These are phyloP conservation scores for Umimayanthus chanpuru DNA, from an alignment of 92 coral and sea anemone genomes.

Conservation along the genomic window DNA sequence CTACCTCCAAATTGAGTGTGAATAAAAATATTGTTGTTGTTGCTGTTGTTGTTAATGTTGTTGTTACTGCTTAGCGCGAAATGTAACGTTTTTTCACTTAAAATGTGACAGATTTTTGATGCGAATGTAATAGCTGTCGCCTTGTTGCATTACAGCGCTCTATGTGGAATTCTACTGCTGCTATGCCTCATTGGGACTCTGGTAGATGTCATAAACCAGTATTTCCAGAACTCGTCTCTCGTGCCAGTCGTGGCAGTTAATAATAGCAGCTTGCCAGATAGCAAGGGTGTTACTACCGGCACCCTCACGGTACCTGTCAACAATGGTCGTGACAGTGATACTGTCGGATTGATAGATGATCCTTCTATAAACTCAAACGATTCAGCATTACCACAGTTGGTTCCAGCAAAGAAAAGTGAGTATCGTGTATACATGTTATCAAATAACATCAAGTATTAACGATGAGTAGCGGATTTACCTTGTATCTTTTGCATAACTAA, in stretches of 20 bases:
- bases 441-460: background rate
- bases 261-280: background rate
- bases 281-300: background rate
- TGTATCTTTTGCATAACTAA: background rate
- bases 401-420: constrained; percentile 10
- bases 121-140: no score
- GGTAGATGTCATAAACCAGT: constrained; percentile 8
- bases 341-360: background rate
- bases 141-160: constrained; percentile 13
- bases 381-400: background rate
- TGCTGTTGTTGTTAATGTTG: no score
- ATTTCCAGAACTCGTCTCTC: background rate
- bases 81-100: no score
- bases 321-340: background rate
- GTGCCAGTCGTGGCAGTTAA: background rate
- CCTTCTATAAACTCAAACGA: background rate
- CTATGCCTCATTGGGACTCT: constrained; percentile 48
- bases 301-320: background rate
- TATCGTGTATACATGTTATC: background rate
- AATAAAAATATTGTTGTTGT: no score
- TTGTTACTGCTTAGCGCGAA: no score
- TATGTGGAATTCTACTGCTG: constrained; percentile 47
- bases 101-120: no score
- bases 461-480: background rate
- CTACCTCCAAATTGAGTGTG: no score